Conservation (phyloP, 2,113 vertebrate species). For the Chaenocephalus aceratus region DNA sequence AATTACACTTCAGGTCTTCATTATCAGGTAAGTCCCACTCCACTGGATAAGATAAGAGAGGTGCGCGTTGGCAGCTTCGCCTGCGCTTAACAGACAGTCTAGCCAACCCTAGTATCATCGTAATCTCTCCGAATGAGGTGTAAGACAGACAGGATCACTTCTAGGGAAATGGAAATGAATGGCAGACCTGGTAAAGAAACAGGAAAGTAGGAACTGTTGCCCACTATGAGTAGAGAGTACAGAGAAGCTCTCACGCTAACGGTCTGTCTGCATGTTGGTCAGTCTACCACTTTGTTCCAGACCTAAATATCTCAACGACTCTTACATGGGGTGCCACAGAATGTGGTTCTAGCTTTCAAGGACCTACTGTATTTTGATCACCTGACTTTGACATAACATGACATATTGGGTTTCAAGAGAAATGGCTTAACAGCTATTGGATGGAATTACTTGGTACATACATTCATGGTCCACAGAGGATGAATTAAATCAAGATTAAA, state of each 20-base stretch:
- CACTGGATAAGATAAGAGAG: conserved; percentile 78
- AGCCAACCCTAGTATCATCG: conserved; percentile 37
- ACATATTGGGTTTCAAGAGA: background rate
- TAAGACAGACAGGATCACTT: conserved; percentile 36
- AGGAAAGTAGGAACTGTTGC: conserved; percentile 2
- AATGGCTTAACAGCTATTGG: background rate
- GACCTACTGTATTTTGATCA: background rate
- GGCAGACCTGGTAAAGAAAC: conserved; percentile 4
- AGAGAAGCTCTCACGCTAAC: background rate
- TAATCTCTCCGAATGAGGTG: conserved; percentile 52
- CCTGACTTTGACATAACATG: no score
- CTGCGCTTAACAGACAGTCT: conserved; percentile 56
- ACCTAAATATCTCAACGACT: background rate
- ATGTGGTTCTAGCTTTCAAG: background rate
- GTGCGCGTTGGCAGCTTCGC: conserved; percentile 55
- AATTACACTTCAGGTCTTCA: conserved; percentile 77
- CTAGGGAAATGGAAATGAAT: conserved; percentile 1
- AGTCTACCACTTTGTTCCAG: background rate
- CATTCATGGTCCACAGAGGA: background rate
- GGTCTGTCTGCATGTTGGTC: background rate
- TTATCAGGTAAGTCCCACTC: conserved; percentile 70
- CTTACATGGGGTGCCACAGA: background rate
- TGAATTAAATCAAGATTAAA: background rate
- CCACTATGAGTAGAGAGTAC: background rate
- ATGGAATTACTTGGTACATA: background rate